These are phyloP conservation scores for Trichopria drosophilae DNA, from an alignment of 2,888 invertebrate species.

Conservation along the genomic window DNA sequence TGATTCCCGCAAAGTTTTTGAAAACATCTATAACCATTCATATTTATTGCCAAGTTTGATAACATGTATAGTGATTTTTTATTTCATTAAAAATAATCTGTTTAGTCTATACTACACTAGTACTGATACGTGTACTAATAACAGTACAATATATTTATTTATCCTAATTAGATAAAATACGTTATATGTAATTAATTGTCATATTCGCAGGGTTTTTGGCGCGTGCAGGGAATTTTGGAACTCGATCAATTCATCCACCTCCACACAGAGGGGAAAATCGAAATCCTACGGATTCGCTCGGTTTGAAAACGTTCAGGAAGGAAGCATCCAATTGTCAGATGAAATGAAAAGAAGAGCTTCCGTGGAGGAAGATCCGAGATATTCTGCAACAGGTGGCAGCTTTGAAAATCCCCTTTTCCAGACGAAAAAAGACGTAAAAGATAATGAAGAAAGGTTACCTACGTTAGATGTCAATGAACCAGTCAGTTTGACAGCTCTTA, in stretches of 20 bases:
- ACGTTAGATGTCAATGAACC: conserved; percentile 38
- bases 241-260: too few species aligned
- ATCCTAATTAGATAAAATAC: too few species aligned
- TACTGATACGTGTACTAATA: too few species aligned
- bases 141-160: too few species aligned
- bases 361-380: conserved; percentile 17
- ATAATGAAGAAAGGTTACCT: neutral
- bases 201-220: conserved; percentile 39
- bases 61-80: too few species aligned
- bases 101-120: too few species aligned
- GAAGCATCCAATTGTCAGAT: conserved; percentile 46
- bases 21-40: too few species aligned
- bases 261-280: too few species aligned
- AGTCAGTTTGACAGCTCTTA: conserved; percentile 42
- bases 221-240: conserved; percentile 40
- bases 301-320: conserved; percentile 52
- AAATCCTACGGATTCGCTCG: conserved; percentile 52
- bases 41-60: too few species aligned
- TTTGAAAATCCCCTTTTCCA: conserved; percentile 54
- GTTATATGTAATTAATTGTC: too few species aligned
- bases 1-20: too few species aligned
- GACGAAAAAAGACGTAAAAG: conserved; percentile 40
- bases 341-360: conserved; percentile 8
- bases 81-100: too few species aligned
- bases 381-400: conserved; percentile 37